Conservation (phyloP, 2,113 vertebrate genomes). For the Oxyura jamaicensis region DNA sequence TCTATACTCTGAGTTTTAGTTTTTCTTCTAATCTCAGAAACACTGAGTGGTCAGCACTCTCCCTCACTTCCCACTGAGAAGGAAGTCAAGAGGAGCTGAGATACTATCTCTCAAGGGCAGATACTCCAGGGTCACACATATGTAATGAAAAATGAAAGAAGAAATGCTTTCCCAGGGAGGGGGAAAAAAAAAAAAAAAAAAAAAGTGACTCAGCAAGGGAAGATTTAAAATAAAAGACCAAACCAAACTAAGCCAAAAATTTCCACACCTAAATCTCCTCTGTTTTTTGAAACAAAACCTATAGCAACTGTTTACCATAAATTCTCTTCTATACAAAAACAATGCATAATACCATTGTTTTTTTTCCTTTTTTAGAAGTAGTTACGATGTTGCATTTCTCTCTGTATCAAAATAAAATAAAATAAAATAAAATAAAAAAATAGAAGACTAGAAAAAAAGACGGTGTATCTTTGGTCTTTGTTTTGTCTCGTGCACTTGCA, state of each 20-base stretch:
- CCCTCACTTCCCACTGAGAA: neutral
- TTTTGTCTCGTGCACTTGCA: neutral
- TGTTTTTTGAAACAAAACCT: neutral
- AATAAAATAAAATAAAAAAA: neutral
- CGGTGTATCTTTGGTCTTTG: neutral
- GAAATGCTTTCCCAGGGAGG: neutral
- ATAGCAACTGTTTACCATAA: neutral
- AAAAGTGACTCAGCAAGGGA: neutral
- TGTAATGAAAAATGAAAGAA: neutral
- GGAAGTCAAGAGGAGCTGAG: neutral
- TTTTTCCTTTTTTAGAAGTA: neutral
- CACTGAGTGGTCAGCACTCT: neutral
- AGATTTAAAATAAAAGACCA: neutral
- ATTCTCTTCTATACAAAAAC: neutral
- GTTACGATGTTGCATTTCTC: neutral
- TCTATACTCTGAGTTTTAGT: neutral
- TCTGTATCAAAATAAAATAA: too few relatives aligned
- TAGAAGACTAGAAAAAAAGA: neutral
- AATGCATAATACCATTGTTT: rapidly evolving
- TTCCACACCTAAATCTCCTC: neutral
- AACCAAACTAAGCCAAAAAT: neutral
- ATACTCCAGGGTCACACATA: neutral
- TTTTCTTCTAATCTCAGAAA: neutral
- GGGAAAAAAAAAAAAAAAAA: too few relatives aligned
- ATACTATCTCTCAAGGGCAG: neutral